Percentiles rank a stretch among this genome's conserved stretches.
Conservation (phyloP, 2,888 invertebrate genomes). For the Troides oblongomaculatus region DNA sequence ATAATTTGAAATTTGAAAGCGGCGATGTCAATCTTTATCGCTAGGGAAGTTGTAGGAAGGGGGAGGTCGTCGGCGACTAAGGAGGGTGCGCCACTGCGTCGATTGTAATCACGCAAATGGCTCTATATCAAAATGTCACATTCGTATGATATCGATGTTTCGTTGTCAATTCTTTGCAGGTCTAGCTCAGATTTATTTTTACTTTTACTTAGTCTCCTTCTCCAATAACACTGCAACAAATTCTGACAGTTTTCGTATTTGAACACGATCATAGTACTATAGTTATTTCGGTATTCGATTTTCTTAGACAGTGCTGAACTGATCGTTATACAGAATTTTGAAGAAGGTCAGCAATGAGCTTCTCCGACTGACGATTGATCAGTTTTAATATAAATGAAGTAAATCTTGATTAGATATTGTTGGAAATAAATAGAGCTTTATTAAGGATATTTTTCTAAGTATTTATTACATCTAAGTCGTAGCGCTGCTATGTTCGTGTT, state of each 20-base stretch:
- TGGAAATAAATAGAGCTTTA: background rate
- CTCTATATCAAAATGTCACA: constrained; percentile 76
- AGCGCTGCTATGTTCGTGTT: background rate
- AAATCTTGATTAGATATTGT: no score
- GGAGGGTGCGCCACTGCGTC: constrained; percentile 75
- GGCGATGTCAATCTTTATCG: constrained; percentile 78
- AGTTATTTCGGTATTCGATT: no score
- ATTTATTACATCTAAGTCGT: background rate
- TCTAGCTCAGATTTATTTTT: constrained; percentile 38
- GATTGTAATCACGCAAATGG: constrained; percentile 80
- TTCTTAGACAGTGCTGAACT: no score
- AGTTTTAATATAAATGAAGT: no score
- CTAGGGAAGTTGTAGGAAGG: constrained; percentile 72
- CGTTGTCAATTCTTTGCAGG: constrained; percentile 60
- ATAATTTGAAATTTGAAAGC: constrained; percentile 71
- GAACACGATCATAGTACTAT: background rate
- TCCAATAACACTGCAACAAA: background rate
- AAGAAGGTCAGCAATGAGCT: no score
- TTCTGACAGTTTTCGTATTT: background rate
- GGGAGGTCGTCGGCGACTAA: constrained; percentile 49
- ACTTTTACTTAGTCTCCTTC: constrained; percentile 28
- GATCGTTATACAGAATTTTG: no score
- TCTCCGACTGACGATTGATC: no score
- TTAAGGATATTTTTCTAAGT: background rate
- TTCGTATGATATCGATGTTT: constrained; percentile 65